These are phyloP conservation scores for Monopterus albus DNA, from an alignment of 2,113 vertebrate species.

Conservation along the genomic window DNA sequence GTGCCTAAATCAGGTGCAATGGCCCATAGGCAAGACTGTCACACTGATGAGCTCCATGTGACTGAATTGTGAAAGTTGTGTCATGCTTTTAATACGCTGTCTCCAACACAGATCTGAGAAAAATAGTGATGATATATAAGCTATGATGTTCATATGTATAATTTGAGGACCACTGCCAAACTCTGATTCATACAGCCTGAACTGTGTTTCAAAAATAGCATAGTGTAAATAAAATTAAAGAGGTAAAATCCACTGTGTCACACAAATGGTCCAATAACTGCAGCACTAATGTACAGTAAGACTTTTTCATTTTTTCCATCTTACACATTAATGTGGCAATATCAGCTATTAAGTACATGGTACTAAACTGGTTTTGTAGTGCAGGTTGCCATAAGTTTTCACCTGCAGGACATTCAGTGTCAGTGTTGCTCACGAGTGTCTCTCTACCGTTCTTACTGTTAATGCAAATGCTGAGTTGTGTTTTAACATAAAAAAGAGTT, in stretches of 20 bases:
- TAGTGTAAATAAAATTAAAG: too few species aligned
- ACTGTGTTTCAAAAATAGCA: constrained; percentile 39
- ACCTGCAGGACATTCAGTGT: constrained; percentile 12
- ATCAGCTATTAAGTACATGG: constrained; percentile 8
- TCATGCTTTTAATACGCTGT: constrained; percentile 36
- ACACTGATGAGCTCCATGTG: constrained; percentile 59
- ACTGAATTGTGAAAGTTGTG: constrained; percentile 35
- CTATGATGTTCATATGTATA: too few species aligned
- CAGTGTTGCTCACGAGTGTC: too few species aligned
- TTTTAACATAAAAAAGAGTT: too few species aligned
- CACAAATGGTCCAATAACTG: constrained; percentile 24
- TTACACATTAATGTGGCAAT: constrained; percentile 1
- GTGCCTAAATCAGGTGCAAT: constrained; percentile 45
- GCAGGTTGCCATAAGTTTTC: background rate
- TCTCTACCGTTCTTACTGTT: too few species aligned
- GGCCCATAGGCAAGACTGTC: constrained; percentile 75
- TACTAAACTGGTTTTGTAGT: background rate
- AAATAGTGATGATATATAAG: too few species aligned
- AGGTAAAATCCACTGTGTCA: constrained; percentile 21
- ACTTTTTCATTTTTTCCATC: constrained; percentile 16
- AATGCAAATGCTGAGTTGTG: too few species aligned
- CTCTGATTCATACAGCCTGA: too few species aligned
- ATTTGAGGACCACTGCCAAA: too few species aligned
- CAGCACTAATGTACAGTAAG: constrained; percentile 4
- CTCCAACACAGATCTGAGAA: too few species aligned